A percentile compares a stretch with the other conserved stretches of the same genome.
Conservation (phyloP, 2,113 vertebrate species). For the Apaloderma vittatum region DNA sequence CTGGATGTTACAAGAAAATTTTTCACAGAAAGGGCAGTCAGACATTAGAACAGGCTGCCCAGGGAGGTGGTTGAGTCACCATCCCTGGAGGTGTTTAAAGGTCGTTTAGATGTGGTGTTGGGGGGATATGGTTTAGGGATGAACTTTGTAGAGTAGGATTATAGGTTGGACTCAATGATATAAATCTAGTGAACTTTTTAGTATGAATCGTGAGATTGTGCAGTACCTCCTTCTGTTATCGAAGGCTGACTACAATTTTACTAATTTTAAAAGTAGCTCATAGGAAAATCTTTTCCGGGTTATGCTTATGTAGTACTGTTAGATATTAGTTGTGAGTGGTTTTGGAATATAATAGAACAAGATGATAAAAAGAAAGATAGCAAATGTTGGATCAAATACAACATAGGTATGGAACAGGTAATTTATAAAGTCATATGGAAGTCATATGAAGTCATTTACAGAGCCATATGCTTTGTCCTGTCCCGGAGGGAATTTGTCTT, state of each 20-base stretch:
- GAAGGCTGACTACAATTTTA: neutral
- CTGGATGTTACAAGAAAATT: no score
- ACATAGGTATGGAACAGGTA: neutral
- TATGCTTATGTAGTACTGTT: neutral
- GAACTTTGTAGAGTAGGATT: no score
- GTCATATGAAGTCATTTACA: neutral
- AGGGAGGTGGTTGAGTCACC: no score
- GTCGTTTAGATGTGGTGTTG: no score
- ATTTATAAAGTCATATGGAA: neutral
- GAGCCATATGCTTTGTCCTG: neutral
- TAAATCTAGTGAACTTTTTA: neutral
- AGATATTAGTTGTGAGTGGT: neutral
- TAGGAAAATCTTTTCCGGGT: neutral
- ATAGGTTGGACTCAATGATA: neutral
- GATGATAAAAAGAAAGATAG: neutral
- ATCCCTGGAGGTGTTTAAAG: no score
- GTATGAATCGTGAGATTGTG: neutral
- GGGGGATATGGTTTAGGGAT: no score
- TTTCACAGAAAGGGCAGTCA: no score
- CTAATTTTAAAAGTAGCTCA: neutral
- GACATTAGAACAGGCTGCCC: no score
- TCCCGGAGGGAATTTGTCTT: neutral
- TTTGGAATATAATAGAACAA: neutral
- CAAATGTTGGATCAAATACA: neutral
- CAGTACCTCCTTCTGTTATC: neutral